phyloP scores from a whole-genome alignment of 2,113 vertebrate genomes.

The Phocoena phocoena region DNA sequence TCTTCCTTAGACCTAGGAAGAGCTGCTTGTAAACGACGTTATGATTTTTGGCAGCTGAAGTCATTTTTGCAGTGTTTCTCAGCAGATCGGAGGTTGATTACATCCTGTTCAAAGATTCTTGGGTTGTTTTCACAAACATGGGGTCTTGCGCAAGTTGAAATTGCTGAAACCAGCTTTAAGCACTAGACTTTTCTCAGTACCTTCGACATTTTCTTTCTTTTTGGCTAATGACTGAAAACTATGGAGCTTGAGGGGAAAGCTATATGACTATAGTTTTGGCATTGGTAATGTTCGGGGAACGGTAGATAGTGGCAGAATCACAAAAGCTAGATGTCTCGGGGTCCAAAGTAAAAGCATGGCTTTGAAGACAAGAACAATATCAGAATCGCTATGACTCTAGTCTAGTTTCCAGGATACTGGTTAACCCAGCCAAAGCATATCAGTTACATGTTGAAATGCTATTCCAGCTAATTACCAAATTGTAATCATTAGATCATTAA shows the following conservation, averaged over 20 bases:
- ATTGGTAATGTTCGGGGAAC: neutral
- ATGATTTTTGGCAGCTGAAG: conserved; percentile 82
- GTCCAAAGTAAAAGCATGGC: neutral
- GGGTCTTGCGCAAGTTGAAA: conserved; percentile 70
- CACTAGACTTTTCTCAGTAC: conserved; percentile 22
- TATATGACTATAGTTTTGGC: neutral
- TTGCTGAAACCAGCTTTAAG: conserved; percentile 71
- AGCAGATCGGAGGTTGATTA: conserved; percentile 82
- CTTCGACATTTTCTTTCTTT: neutral
- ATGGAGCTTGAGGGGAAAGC: conserved; percentile 14
- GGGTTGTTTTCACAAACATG: conserved; percentile 73
- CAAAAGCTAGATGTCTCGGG: neutral
- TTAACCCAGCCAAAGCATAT: neutral
- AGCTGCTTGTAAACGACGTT: conserved; percentile 73
- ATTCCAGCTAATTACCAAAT: neutral
- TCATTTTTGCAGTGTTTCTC: conserved; percentile 81
- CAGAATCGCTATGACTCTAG: neutral
- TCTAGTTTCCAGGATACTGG: neutral
- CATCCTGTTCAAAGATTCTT: conserved; percentile 83
- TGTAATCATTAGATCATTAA: neutral
- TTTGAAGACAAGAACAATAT: neutral
- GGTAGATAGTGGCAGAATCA: neutral
- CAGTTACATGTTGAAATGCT: neutral
- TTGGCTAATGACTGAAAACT: neutral
- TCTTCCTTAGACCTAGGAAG: conserved; percentile 79